Evolutionary conservation across 2,888 invertebrate genomes (phyloP), one percentile per base, ranked within the genome.

Genomic region (Fabriciana adippe): DNA sequence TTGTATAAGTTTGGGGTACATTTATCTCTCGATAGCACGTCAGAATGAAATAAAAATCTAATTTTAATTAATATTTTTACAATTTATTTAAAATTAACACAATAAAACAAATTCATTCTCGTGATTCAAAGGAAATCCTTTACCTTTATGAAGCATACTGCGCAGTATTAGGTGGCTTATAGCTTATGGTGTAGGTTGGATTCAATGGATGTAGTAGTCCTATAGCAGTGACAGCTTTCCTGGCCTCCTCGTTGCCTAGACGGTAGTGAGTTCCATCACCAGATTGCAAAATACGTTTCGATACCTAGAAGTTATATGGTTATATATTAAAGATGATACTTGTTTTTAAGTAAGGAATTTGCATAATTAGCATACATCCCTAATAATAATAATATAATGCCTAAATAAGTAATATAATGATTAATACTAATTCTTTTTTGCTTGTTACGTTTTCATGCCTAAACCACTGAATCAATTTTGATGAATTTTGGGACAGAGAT

Each of bases 241-340:
- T 85, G 0, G 82, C 84, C 51, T 86, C 84, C 0, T 91, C 89
- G 35, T 79, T 84, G 0, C 93, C 93, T 8, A 94, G 92, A 2
- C 85, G 79, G 54, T 91, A 93, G 76, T 95, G 95, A 0, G 89
- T 93, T 0, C 95, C 95, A 77, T 96, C 96, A 0, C 96, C 96
- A 0, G 94, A 94, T 72, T 94, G 89, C 13, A 88, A 74, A 6
- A 94, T 93, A 48, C 96, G 90, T 70, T 93, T 93, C 70, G 85
- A 80, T 0, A 96, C 90, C 91, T 92, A 72, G 16, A 73, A 64
- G 4, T 18, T 18, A 31, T 55, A n/a, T 55, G 31, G 41, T 16
- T 45, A 16, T 6, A 35, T 2, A 14, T 56, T 4, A 3, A n/a
- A 11, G 26, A 26, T 35, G 11, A 35, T 35, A 35, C 35, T 35